Evolutionary conservation across 1,140 invertebrate genomes (phyloP).

Genomic region (Mizuhopecten yessoensis): DNA sequence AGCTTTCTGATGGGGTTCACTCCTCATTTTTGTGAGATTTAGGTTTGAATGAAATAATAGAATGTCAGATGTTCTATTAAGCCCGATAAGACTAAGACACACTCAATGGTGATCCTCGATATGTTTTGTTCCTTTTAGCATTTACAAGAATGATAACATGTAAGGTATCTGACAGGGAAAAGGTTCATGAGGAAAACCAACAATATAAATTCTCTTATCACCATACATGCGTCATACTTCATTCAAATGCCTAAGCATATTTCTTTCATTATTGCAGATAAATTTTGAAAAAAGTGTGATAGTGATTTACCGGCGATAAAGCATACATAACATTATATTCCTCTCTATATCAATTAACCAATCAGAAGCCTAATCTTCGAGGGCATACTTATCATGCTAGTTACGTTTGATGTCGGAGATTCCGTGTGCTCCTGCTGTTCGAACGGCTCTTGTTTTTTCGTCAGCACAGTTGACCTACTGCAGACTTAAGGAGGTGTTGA

Average conservation of each 20-base stretch:
- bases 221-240: conserved; percentile 11
- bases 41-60: neutral
- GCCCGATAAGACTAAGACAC: neutral
- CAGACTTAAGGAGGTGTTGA: conserved; percentile 23
- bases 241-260: conserved; percentile 27
- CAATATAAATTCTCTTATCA: conserved; percentile 13
- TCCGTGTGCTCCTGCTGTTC: neutral
- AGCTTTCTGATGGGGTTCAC: neutral
- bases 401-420: conserved; percentile 38
- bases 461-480: conserved; percentile 37
- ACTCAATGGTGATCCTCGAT: neutral
- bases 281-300: conserved; percentile 29
- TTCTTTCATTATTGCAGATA: conserved; percentile 35
- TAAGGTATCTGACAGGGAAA: neutral
- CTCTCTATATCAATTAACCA: conserved; percentile 35
- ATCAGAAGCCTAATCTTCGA: neutral
- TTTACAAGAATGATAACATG: conserved; percentile 13
- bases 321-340: conserved; percentile 26
- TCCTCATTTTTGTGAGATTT: neutral
- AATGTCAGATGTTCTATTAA: neutral
- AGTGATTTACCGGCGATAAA: conserved; percentile 27
- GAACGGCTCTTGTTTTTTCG: conserved; percentile 31
- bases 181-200: neutral
- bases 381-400: neutral
- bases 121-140: neutral